Evolutionary conservation across 1,140 invertebrate genomes (phyloP).

Genomic region (Diorhabda elongata): DNA sequence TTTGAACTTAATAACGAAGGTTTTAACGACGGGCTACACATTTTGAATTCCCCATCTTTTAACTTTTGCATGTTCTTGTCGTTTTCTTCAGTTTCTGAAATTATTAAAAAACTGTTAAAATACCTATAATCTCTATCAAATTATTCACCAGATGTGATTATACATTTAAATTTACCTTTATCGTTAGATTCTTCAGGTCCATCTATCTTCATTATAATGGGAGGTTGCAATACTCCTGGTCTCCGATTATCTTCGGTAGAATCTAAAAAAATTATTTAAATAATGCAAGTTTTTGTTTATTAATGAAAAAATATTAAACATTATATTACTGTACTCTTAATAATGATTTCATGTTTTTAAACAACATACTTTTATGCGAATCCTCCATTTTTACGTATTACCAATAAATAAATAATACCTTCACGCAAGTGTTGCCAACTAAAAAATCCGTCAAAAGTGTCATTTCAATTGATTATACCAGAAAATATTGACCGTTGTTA

Average conservation of each 20-base stretch:
- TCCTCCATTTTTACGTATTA: background rate
- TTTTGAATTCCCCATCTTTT: slow-evolving; percentile 28
- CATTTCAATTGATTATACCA: too few relatives aligned
- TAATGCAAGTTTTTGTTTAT: background rate
- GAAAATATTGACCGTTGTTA: too few relatives aligned
- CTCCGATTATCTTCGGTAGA: slow-evolving; percentile 12
- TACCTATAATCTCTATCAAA: too few relatives aligned
- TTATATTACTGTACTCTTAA: background rate
- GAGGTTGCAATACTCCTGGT: slow-evolving; percentile 22
- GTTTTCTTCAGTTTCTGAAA: slow-evolving; percentile 32
- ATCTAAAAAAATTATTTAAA: background rate
- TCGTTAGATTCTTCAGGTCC: slow-evolving; percentile 34
- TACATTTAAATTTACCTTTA: slow-evolving; percentile 25
- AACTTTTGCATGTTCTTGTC: slow-evolving; percentile 25
- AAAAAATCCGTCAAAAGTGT: too few relatives aligned
- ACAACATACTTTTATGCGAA: background rate
- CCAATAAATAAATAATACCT: background rate
- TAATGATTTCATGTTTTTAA: background rate
- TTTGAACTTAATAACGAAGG: slow-evolving; percentile 19
- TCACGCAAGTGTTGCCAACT: too few relatives aligned
- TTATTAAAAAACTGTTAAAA: background rate
- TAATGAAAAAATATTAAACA: background rate
- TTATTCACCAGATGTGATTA: too few relatives aligned
- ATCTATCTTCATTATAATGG: slow-evolving; percentile 43
- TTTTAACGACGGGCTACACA: slow-evolving; percentile 25